Evolutionary conservation across 2,113 vertebrate species (phyloP).

Genomic region (Mus spicilegus): DNA sequence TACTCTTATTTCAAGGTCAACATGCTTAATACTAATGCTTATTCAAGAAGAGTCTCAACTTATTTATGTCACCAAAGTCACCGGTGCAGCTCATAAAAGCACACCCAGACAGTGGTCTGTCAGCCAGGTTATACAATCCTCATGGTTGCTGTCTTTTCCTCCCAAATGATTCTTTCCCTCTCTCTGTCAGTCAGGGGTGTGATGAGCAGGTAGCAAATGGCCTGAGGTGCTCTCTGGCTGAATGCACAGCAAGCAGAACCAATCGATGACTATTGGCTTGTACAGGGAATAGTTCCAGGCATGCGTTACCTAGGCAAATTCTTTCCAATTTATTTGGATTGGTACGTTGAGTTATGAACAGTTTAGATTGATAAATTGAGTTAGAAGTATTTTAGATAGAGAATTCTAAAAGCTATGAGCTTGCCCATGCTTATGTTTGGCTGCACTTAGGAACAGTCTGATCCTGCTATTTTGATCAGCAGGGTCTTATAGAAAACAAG

Average conservation of each 20-base stretch:
- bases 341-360: background rate
- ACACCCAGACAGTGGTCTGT: background rate
- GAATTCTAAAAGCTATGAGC: background rate
- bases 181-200: background rate
- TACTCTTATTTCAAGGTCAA: constrained; percentile 1
- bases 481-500: background rate
- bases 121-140: background rate
- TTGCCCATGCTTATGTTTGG: background rate
- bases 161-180: background rate
- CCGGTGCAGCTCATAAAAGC: constrained; percentile 26
- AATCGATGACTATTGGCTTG: background rate
- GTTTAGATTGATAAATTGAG: background rate
- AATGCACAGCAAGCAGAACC: background rate
- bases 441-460: background rate
- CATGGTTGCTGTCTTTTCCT: background rate
- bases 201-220: background rate
- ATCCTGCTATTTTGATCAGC: background rate
- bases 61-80: background rate
- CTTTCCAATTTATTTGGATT: background rate
- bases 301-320: constrained; percentile 37
- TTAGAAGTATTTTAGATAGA: background rate
- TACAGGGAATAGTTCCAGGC: background rate
- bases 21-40: background rate
- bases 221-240: constrained; percentile 27
- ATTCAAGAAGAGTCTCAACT: constrained; percentile 13